Evolutionary conservation across 2,797 vertebrate genomes (phyloP).

Genomic region (Channa striata): DNA sequence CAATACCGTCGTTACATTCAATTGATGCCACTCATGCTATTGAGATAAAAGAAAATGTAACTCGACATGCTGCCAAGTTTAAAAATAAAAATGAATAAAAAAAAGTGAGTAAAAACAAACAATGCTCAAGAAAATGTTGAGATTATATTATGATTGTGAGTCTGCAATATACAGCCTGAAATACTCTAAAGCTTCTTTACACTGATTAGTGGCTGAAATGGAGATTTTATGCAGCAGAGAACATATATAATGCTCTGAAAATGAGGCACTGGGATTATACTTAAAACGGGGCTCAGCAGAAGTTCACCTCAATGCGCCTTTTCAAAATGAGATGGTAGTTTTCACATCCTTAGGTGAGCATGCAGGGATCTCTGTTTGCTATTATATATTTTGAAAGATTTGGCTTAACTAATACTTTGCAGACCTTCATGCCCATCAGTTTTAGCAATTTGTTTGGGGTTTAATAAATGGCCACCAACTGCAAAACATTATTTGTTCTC

Average conservation of each 20-base stretch:
- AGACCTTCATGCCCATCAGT: neutral
- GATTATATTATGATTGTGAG: neutral
- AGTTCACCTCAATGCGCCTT: neutral
- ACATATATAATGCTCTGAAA: neutral
- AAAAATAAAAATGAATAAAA: too few relatives aligned
- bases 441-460: neutral
- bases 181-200: neutral
- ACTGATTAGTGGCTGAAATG: neutral
- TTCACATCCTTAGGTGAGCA: neutral
- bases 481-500: neutral
- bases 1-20: too few relatives aligned
- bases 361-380: neutral
- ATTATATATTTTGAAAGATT: neutral
- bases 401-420: neutral
- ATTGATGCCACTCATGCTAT: too few relatives aligned
- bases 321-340: neutral
- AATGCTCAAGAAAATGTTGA: neutral
- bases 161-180: neutral
- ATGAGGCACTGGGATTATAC: neutral
- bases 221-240: neutral
- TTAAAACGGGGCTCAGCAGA: neutral
- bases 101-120: too few relatives aligned
- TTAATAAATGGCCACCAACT: neutral
- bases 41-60: too few relatives aligned
- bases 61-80: too few relatives aligned